Percentiles rank a stretch among this genome's conserved stretches.
These are phyloP conservation scores for Dorcus parallelipipedus DNA, from an alignment of 2,888 invertebrate genomes.

Conservation along the genomic window DNA sequence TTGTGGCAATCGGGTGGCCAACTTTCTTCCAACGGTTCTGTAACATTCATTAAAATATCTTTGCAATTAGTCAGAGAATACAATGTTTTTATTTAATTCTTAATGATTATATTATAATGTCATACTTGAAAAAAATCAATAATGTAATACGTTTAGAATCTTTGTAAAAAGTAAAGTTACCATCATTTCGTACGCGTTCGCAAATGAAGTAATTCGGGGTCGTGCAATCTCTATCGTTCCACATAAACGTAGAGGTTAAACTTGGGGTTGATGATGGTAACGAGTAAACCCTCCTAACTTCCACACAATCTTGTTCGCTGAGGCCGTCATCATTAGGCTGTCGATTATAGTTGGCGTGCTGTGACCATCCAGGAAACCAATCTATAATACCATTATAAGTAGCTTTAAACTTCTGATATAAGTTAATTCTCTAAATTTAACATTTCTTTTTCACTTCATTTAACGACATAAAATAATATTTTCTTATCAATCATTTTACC, in stretches of 20 bases:
- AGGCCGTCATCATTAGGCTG: slow-evolving; percentile 83
- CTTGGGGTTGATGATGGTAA: slow-evolving; percentile 51
- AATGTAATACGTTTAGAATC: no score
- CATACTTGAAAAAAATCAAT: no score
- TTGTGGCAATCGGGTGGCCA: slow-evolving; percentile 64
- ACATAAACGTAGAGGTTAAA: slow-evolving; percentile 63
- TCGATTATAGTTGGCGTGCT: slow-evolving; percentile 61
- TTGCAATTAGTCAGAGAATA: no score
- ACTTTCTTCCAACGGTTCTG: slow-evolving; percentile 50
- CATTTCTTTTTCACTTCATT: no score
- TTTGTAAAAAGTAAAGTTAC: slow-evolving; percentile 46
- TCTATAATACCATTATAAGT: slow-evolving; percentile 51
- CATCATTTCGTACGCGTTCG: slow-evolving; percentile 64
- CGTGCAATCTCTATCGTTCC: slow-evolving; percentile 77
- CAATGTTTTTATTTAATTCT: no score
- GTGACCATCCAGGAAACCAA: slow-evolving; percentile 80
- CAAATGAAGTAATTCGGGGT: slow-evolving; percentile 74
- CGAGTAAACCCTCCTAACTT: slow-evolving; percentile 66
- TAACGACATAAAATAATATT: no score
- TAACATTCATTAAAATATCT: slow-evolving; percentile 17
- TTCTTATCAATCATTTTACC: no score
- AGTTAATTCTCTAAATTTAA: no score
- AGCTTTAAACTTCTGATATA: no score
- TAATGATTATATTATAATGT: no score
- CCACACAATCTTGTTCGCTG: slow-evolving; percentile 78